A percentile compares a stretch with the other conserved stretches of the same genome.
phyloP scores from a whole-genome alignment of 2,113 vertebrate species.

The Abramis brama region DNA sequence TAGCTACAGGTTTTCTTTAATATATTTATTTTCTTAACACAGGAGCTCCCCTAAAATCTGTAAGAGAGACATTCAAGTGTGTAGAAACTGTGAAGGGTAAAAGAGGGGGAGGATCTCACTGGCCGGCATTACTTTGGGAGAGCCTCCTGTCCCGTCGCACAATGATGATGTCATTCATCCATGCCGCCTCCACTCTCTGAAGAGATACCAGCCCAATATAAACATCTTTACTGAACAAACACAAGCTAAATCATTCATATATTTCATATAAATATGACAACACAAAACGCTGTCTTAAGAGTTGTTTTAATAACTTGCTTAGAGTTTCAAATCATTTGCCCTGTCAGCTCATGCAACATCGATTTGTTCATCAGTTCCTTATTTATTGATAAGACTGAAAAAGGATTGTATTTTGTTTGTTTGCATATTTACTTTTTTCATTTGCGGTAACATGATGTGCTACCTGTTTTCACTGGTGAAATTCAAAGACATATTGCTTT shows the following conservation, averaged over 20 bases:
- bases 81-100: conserved; percentile 68
- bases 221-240: conserved; percentile 10
- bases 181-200: conserved; percentile 27
- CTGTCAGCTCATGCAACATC: conserved; percentile 28
- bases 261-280: not conserved
- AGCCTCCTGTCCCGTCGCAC: conserved; percentile 62
- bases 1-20: conserved; percentile 62
- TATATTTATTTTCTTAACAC: conserved; percentile 72
- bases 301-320: conserved; percentile 2
- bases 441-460: conserved; percentile 20
- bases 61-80: conserved; percentile 68
- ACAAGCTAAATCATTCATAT: not conserved
- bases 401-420: conserved; percentile 46
- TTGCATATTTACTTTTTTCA: conserved; percentile 35
- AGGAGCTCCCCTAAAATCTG: conserved; percentile 75
- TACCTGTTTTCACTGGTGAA: conserved; percentile 77
- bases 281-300: not conserved
- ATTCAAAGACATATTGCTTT: conserved; percentile 56
- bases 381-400: conserved; percentile 73
- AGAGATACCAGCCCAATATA: not conserved
- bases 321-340: not conserved
- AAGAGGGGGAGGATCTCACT: conserved; percentile 66
- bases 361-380: conserved; percentile 54
- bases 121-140: conserved; percentile 64
- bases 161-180: conserved; percentile 63